Base-by-base conservation (phyloP, 2,797 vertebrate genomes). In the Coracias cyanogaster region DNA sequence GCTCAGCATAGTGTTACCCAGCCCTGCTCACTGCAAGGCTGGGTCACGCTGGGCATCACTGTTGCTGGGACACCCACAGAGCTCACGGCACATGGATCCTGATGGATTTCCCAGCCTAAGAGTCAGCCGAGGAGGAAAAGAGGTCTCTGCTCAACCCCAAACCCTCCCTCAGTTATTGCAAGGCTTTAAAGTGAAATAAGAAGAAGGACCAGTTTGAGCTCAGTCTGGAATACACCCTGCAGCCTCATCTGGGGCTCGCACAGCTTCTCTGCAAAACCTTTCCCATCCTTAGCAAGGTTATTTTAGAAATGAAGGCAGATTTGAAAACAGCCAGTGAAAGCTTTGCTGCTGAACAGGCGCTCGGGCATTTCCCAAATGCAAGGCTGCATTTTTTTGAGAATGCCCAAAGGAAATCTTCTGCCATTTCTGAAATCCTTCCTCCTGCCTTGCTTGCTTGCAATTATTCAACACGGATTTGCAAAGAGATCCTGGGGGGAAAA, bases 51-150 rank as follows among this genome's bases (percentile, higher is more conserved):
- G 15, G 51, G 39, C 61, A 41, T 29, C 3, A 0, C 35, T 25
- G 41, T 39, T 33, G 43, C 33, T 6, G 25, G 51, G 48, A 55
- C 5, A 73, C 9, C 35, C 64, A 6, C 60, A 29, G 60, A 60
- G 15, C 51, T 43, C 65, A 9, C 0, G 0, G 45, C 43, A 22
- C 28, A 5, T 0, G 8, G 41, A 15, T 7, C 0, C 0, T 2
- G 39, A 22, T 6, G 64, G 74, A 55, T 88, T 90, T 70, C 46
- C 60, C 55, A 62, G 4, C 3, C 33, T 28, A 26, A 31, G 26
- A 61, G 65, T 14, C 3, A 3, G 37, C 12, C 1, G 6, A 71
- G 70, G 87, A 55, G 55, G 24, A 51, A 49, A 35, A 48, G 18
- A 41, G 14, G 6, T 5, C 85, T 45, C 35, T 85, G 35, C 57